Conservation (phyloP, 23 tunicate genomes). For the Halocynthia aurantium region DNA sequence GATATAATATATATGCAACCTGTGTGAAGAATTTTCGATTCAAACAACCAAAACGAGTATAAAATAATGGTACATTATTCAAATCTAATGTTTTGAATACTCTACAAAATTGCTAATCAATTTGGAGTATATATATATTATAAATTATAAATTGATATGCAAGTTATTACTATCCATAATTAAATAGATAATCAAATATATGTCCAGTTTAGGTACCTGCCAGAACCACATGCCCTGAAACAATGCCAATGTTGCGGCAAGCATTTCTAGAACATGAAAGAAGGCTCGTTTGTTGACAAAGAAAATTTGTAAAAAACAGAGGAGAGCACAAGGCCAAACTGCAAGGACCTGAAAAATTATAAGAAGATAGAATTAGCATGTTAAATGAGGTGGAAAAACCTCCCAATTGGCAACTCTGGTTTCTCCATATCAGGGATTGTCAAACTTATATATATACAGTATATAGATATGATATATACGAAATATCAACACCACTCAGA, state of each 20-base stretch:
- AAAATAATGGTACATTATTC: not conserved
- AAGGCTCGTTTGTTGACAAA: conserved; percentile 58
- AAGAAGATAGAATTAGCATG: not conserved
- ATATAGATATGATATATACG: too few relatives aligned
- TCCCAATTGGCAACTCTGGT: too few relatives aligned
- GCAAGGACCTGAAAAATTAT: conserved; percentile 53
- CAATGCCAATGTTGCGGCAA: conserved; percentile 39
- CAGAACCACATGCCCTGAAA: conserved; percentile 98
- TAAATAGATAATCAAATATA: not conserved
- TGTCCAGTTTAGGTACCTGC: conserved; percentile 44
- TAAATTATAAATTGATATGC: too few relatives aligned
- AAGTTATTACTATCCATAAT: too few relatives aligned
- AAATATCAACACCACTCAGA: too few relatives aligned
- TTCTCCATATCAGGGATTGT: too few relatives aligned
- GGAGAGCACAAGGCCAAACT: conserved; percentile 88
- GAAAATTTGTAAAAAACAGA: conserved; percentile 52
- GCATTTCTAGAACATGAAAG: conserved; percentile 74
- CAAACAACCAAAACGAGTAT: not conserved
- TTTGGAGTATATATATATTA: too few relatives aligned
- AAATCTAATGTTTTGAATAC: not conserved
- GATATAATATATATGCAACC: conserved; percentile 87
- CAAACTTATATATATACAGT: too few relatives aligned
- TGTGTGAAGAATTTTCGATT: conserved; percentile 3
- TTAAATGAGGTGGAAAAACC: too few relatives aligned
- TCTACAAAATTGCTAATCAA: too few relatives aligned